These are phyloP conservation scores for Aptenodytes forsteri DNA, from an alignment of 2,113 vertebrate genomes.

Conservation along the genomic window DNA sequence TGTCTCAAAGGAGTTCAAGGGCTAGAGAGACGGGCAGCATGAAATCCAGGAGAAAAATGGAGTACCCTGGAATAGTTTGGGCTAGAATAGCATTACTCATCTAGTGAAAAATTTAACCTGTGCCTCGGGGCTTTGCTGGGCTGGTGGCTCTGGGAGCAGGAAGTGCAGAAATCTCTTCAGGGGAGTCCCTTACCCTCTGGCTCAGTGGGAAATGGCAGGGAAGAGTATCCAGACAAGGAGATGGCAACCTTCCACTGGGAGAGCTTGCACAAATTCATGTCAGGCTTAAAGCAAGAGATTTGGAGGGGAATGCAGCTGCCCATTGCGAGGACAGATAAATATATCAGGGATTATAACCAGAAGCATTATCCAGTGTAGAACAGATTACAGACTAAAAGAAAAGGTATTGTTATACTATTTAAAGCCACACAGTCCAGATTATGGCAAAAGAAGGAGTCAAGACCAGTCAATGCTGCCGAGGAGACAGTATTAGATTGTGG, in stretches of 20 bases:
- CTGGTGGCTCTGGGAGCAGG: background rate
- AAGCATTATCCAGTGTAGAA: background rate
- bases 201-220: background rate
- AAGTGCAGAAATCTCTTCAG: background rate
- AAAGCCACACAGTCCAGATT: background rate
- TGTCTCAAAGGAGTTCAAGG: conserved; percentile 17
- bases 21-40: background rate
- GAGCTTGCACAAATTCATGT: background rate
- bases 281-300: background rate
- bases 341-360: background rate
- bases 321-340: background rate
- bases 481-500: background rate
- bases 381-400: background rate
- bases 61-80: background rate
- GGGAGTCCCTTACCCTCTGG: background rate
- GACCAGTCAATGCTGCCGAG: background rate
- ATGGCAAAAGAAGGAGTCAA: background rate
- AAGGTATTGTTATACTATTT: background rate
- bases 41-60: conserved; percentile 18
- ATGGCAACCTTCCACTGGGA: background rate
- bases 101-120: background rate
- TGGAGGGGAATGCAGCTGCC: background rate
- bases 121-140: background rate
- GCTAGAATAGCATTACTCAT: background rate
- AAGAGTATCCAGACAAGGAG: background rate